These are phyloP conservation scores for Xiphorhynchus erythropygius DNA, from an alignment of 2,797 vertebrate species.

Conservation along the genomic window DNA sequence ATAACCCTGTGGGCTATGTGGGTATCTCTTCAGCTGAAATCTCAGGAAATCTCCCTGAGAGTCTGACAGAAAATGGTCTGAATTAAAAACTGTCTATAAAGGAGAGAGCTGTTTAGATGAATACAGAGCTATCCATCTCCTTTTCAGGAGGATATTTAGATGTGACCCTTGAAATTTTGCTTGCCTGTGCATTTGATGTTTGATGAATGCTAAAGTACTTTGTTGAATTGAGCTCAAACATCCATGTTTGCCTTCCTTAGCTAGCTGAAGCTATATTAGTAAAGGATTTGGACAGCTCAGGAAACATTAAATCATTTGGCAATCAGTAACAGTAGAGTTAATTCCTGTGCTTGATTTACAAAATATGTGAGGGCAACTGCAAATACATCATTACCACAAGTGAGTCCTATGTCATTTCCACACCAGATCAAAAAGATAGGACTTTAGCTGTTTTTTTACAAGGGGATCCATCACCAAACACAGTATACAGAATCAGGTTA, in stretches of 20 bases:
- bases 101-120: not conserved
- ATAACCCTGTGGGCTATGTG: not conserved
- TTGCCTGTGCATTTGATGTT: not conserved
- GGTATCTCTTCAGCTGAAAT: not conserved
- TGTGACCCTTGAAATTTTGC: not conserved
- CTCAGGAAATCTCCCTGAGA: not conserved
- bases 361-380: not conserved
- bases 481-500: not conserved
- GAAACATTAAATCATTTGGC: not conserved
- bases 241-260: not conserved
- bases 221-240: not conserved
- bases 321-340: not conserved
- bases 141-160: not conserved
- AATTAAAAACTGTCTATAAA: not conserved
- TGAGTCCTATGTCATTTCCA: not conserved
- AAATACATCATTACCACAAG: not conserved
- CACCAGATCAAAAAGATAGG: not conserved
- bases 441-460: not conserved
- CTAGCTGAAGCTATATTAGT: not conserved
- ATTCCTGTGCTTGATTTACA: not conserved
- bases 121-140: not conserved
- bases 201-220: not conserved
- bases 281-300: slow-evolving; percentile 11
- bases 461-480: not conserved
- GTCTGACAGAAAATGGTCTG: not conserved